A percentile compares a stretch with the other conserved stretches of the same genome.
phyloP scores from a whole-genome alignment of 1,140 invertebrate genomes.

The Cecropterus lyciades region DNA sequence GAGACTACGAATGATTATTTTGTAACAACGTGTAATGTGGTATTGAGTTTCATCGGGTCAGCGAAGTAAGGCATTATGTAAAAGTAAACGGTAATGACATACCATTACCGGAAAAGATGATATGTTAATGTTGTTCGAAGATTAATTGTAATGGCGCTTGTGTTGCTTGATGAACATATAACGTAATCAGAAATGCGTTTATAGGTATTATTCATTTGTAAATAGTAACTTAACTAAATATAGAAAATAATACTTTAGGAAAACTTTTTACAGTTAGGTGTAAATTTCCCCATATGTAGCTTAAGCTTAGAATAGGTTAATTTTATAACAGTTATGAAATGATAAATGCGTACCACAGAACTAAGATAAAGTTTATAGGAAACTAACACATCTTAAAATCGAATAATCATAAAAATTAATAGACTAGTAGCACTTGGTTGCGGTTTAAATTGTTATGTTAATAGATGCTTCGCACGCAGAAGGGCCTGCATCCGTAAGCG shows the following conservation, averaged over 20 bases:
- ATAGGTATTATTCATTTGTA: too few species aligned
- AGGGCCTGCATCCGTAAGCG: slow-evolving; percentile 26
- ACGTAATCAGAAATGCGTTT: too few species aligned
- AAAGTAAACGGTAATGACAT: slow-evolving; percentile 54
- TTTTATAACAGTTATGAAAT: not conserved
- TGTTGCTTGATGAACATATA: not conserved
- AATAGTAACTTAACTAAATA: too few species aligned
- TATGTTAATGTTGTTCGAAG: slow-evolving; percentile 44
- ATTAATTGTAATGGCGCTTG: slow-evolving; percentile 41
- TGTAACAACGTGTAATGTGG: slow-evolving; percentile 14
- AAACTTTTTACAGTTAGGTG: too few species aligned
- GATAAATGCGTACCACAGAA: slow-evolving; percentile 2
- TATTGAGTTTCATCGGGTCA: slow-evolving; percentile 35
- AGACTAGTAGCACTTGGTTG: slow-evolving; percentile 25
- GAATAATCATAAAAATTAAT: slow-evolving; percentile 34
- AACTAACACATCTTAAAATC: slow-evolving; percentile 24
- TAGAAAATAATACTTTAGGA: too few species aligned
- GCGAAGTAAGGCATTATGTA: slow-evolving; percentile 49
- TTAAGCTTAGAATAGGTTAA: too few species aligned
- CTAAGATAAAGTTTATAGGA: slow-evolving; percentile 15
- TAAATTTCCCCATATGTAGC: too few species aligned
- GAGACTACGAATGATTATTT: slow-evolving; percentile 21
- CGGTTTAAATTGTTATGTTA: slow-evolving; percentile 30
- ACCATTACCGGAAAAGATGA: slow-evolving; percentile 43
- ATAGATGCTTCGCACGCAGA: slow-evolving; percentile 28